phyloP scores from a whole-genome alignment of 2,888 invertebrate genomes.

The Polyommatus iphigenia region DNA sequence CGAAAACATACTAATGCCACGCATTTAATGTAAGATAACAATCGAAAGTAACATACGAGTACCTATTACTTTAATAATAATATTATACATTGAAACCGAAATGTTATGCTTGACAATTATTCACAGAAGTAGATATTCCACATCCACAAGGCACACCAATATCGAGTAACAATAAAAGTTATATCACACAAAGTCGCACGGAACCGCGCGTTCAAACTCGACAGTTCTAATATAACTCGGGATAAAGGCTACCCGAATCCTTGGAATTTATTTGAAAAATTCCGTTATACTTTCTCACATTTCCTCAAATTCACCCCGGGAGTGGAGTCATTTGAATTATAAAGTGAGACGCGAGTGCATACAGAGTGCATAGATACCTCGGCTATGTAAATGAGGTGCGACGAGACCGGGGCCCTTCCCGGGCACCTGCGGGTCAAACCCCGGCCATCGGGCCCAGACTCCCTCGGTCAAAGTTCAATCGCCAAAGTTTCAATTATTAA shows the following conservation, averaged over 20 bases:
- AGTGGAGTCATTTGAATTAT: conserved; percentile 75
- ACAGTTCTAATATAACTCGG: conserved; percentile 8
- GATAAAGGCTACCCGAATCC: conserved; percentile 34
- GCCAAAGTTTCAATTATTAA: conserved; percentile 33
- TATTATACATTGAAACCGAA: background rate
- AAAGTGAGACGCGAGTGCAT: conserved; percentile 74
- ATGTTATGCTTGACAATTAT: background rate
- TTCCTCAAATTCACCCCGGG: conserved; percentile 61
- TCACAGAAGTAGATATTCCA: background rate
- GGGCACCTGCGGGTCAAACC: conserved; percentile 37
- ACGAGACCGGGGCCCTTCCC: conserved; percentile 49
- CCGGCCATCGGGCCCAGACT: conserved; percentile 45
- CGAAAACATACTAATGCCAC: conserved; percentile 11
- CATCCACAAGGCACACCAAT: background rate
- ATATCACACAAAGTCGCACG: background rate
- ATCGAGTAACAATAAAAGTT: background rate
- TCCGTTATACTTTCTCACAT: conserved; percentile 78
- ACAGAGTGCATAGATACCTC: conserved; percentile 70
- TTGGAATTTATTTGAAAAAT: conserved; percentile 51
- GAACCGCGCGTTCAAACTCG: conserved; percentile 1
- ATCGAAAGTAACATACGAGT: conserved; percentile 1
- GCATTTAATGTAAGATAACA: background rate
- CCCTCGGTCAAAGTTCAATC: conserved; percentile 26
- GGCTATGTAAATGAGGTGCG: conserved; percentile 67
- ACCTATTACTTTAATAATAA: background rate